phyloP scores from a whole-genome alignment of 2,113 vertebrate species.

The Myiopsitta monachus region DNA sequence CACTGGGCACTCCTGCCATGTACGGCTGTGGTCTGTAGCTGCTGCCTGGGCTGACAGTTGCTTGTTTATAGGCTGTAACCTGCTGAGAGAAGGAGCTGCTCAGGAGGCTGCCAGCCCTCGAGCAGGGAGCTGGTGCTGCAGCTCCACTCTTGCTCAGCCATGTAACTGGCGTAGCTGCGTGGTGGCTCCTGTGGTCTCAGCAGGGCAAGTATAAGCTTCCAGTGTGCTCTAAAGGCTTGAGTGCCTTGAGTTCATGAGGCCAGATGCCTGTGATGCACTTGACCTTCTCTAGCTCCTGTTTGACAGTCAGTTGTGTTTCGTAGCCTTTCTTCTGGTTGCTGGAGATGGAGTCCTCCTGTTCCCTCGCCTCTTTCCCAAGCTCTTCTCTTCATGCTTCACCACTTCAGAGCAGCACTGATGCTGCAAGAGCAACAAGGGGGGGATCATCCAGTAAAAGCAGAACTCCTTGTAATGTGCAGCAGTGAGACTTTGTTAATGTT shows the following conservation, averaged over 20 bases:
- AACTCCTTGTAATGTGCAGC: background rate
- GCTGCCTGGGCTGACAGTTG: background rate
- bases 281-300: background rate
- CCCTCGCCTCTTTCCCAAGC: background rate
- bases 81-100: background rate
- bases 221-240: background rate
- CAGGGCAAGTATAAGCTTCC: background rate
- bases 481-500: background rate
- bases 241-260: background rate
- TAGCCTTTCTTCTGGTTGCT: background rate
- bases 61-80: background rate
- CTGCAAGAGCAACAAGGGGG: background rate
- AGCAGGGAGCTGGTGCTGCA: background rate
- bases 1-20: background rate
- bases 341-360: background rate
- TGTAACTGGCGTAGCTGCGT: fast-evolving
- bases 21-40: background rate
- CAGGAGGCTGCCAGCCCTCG: background rate
- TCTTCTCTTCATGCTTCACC: background rate
- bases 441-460: background rate
- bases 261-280: background rate
- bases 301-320: background rate
- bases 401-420: background rate
- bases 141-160: background rate
- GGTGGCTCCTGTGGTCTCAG: background rate